Evolutionary conservation across 2,797 vertebrate species (phyloP).

Genomic region (Squalus acanthias): DNA sequence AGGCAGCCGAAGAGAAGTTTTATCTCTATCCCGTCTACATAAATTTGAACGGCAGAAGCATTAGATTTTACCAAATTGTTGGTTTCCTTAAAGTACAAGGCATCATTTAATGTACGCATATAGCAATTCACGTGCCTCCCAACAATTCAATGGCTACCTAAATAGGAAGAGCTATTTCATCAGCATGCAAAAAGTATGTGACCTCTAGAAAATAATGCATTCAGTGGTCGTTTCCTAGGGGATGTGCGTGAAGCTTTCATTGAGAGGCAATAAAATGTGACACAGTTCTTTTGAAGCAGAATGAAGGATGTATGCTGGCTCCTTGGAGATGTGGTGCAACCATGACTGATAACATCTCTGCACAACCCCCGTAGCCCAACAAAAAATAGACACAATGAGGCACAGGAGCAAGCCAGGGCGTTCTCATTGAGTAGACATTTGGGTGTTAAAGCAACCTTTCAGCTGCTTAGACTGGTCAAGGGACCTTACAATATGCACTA

Average conservation of each 20-base stretch:
- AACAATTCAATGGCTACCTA: background rate
- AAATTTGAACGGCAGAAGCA: background rate
- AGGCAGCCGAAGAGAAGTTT: background rate
- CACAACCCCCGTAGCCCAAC: background rate
- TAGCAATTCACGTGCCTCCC: background rate
- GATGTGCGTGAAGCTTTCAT: background rate
- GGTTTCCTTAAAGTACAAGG: background rate
- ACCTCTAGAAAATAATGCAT: background rate
- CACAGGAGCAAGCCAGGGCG: background rate
- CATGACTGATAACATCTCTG: background rate
- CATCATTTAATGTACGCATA: background rate
- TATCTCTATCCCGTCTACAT: background rate
- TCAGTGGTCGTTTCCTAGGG: background rate
- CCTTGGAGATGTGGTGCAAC: too few relatives aligned
- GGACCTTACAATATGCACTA: background rate
- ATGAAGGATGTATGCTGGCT: background rate
- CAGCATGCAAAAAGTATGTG: background rate
- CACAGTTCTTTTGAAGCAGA: background rate
- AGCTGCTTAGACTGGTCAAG: background rate
- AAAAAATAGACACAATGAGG: background rate
- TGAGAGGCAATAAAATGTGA: background rate
- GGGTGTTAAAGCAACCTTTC: background rate
- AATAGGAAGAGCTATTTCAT: background rate
- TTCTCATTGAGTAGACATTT: background rate
- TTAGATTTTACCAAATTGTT: background rate